A percentile compares a stretch with the other conserved stretches of the same genome.
phyloP scores from a whole-genome alignment of 2,888 invertebrate genomes.

The Nemapogon koenigi region DNA sequence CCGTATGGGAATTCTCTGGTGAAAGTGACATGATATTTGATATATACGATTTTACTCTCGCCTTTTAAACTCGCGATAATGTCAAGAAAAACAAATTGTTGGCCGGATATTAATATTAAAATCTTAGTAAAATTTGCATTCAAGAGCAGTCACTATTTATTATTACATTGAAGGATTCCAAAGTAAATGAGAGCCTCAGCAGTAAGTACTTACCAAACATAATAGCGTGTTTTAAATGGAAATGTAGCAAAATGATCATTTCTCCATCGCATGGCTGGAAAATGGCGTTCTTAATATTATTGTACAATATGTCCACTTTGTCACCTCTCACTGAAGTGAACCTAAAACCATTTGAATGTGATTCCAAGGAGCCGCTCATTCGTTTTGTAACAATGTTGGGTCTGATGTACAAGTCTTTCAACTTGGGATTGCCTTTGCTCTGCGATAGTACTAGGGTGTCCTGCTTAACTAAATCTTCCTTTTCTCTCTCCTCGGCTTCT shows the following conservation, averaged over 20 bases:
- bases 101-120: too few species aligned
- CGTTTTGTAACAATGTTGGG: conserved; percentile 98
- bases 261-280: conserved; percentile 99
- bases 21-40: too few species aligned
- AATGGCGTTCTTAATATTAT: conserved; percentile 99
- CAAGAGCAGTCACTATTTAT: too few species aligned
- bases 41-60: too few species aligned
- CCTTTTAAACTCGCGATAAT: too few species aligned
- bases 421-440: conserved; percentile 96
- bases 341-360: conserved; percentile 94
- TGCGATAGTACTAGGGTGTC: conserved; percentile 93
- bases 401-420: conserved; percentile 96
- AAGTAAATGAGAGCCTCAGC: too few species aligned
- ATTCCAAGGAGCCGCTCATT: conserved; percentile 93
- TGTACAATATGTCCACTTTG: conserved; percentile 98
- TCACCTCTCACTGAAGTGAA: conserved; percentile 99
- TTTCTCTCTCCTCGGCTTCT: conserved; percentile 98
- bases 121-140: too few species aligned
- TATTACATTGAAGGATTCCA: too few species aligned
- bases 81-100: too few species aligned
- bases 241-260: conserved; percentile 99
- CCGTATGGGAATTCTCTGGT: too few species aligned
- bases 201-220: conserved; percentile 82
- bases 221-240: conserved; percentile 98
- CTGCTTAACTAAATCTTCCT: conserved; percentile 98